phyloP scores from a whole-genome alignment of 2,113 vertebrate genomes.

The Dolichotis patagonum region DNA sequence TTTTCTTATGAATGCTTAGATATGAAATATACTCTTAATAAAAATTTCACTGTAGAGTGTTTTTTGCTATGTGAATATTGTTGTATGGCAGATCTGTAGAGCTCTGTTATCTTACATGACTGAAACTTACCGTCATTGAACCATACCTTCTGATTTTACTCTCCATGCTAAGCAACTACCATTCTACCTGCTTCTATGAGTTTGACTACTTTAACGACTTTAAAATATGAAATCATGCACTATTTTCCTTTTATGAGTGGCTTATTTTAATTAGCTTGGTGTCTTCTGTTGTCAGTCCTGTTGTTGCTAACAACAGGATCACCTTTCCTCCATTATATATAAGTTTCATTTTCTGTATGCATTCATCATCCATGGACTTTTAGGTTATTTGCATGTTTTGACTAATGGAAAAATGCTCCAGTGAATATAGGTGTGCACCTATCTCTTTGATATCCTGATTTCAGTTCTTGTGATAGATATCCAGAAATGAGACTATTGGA shows the following conservation, averaged over 20 bases:
- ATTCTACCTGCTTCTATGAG: background rate
- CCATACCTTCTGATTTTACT: background rate
- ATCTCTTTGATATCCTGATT: background rate
- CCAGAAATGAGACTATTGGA: background rate
- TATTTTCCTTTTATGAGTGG: background rate
- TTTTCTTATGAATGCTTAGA: background rate
- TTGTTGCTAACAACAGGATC: background rate
- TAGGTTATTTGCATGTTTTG: no score
- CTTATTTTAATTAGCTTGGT: conserved; percentile 19
- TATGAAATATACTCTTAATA: background rate
- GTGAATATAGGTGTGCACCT: background rate
- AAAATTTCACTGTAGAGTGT: background rate
- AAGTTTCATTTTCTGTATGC: background rate
- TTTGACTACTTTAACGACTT: conserved; percentile 29
- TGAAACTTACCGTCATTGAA: background rate
- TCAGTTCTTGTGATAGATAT: background rate
- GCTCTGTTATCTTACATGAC: background rate
- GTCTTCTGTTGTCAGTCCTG: background rate
- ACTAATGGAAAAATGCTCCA: background rate
- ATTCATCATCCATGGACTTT: background rate
- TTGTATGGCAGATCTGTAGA: conserved; percentile 1
- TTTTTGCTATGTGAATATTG: background rate
- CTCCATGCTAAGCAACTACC: background rate
- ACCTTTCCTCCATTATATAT: background rate
- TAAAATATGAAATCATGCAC: background rate